Evolutionary conservation across 2,888 invertebrate species (phyloP).

Genomic region (Craniophora ligustri): DNA sequence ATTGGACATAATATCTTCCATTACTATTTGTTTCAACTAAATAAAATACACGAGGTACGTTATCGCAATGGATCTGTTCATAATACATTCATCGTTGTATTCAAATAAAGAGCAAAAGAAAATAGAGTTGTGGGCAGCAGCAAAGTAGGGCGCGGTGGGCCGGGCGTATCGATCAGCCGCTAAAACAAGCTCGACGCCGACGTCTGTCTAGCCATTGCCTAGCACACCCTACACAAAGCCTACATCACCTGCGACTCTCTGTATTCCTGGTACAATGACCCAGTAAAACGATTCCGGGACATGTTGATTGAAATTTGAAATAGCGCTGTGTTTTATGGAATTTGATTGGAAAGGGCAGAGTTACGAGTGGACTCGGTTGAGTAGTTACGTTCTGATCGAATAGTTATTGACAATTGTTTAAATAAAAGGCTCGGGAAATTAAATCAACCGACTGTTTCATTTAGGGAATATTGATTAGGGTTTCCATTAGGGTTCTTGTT

Average conservation of each 20-base stretch:
- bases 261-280: conserved; percentile 79
- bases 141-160: conserved; percentile 81
- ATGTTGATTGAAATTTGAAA: conserved; percentile 76
- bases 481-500: conserved; percentile 33
- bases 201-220: conserved; percentile 77
- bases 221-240: conserved; percentile 71
- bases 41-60: conserved; percentile 42
- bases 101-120: conserved; percentile 72
- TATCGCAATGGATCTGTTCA: conserved; percentile 46
- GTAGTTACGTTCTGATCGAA: conserved; percentile 39
- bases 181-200: conserved; percentile 79
- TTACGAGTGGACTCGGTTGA: conserved; percentile 47
- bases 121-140: conserved; percentile 75
- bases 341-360: conserved; percentile 64
- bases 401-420: conserved; percentile 38
- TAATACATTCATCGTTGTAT: conserved; percentile 65
- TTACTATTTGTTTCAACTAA: conserved; percentile 52
- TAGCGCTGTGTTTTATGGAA: conserved; percentile 68
- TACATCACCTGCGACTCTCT: conserved; percentile 71
- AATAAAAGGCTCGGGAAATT: conserved; percentile 42
- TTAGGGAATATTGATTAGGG: conserved; percentile 25
- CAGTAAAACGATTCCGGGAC: conserved; percentile 74
- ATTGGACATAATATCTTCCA: conserved; percentile 50
- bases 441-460: conserved; percentile 27
- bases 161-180: conserved; percentile 82